Base-by-base conservation (phyloP, 2,797 vertebrate species). In the Neosilurus mollespiculum region DNA sequence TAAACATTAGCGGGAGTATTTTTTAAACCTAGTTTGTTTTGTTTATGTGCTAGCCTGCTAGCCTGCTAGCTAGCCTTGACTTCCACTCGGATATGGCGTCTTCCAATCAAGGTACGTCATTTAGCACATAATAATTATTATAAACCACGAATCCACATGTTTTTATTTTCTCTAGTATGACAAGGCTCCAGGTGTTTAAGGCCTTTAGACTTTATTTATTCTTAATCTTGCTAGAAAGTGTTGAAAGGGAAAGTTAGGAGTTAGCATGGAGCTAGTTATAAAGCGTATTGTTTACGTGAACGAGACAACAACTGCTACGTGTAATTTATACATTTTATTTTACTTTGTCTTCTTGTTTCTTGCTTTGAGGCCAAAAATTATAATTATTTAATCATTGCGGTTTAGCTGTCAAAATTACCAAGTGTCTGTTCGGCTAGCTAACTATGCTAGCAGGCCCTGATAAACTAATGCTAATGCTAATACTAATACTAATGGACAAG, bases 21-120 rank as follows among this genome's bases (percentile, higher is more conserved):
- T 58, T 18, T 8, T 7, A 11, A 30, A 18, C 14, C 61, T 49
- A 30, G 4, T 51, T 93, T 92, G 92, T 86, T 86, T 88, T 90
- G 88, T 94, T 93, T 85, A 82, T 94, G 93, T 94, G 93, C 92
- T 94, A 94, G 92, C 93, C 91, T 65, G 59, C 22, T 83, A 71
- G 67, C 62, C 30, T 15, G 24, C 62, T 66, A 67, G 65, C 78
- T 69, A 72, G 20, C 49, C 30, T 80, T 78, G 24, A 12, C 82
- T 30, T 77, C 53, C 59, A 53, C 10, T 83, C 85, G 84, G 93
- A 93, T 83, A 95, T 95, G 94, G 91, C 94, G 70, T 94, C 94
- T 86, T 91, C 93, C 80, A 92, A 94, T 89, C 73, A 91, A 93
- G 95, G 95, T 95, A 94, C 87, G 1, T 59, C 34, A 56, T 56